Evolutionary conservation across 2,888 invertebrate genomes (phyloP), one percentile per base, ranked within the genome.

Genomic region (Petrophora chlorosata): DNA sequence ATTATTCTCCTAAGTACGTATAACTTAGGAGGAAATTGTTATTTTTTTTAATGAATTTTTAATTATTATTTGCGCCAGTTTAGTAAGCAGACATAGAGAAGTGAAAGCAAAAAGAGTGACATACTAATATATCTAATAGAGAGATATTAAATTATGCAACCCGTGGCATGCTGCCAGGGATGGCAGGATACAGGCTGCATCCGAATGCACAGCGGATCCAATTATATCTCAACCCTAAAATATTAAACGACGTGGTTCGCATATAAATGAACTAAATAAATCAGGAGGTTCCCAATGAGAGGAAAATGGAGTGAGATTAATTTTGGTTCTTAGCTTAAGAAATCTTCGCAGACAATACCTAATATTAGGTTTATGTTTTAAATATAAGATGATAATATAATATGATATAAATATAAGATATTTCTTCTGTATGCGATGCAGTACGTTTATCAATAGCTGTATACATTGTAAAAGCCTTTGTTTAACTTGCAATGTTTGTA

Each of bases 151-250:
- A 80, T 86, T 82, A 83, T 82, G 76, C 75, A 78, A 81, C 71
- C 70, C 70, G 61, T 85, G 86, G 87, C 85, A 67, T 64, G 39
- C 59, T 72, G 88, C 87, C 88, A 86, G 79, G 70, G 39, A 59
- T 72, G 88, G 86, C 88, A 86, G 79, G 70, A 66, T 67, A 72
- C 71, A 76, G 70, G 69, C 76, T 78, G 81, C 79, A 79, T 83
- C 79, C 77, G 69, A 72, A 79, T 82, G 85, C 85, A 85, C 76
- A 75, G 66, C 76, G 76, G 79, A 73, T 85, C 81, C 85, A 88
- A 87, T 88, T 88, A 88, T 79, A 82, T 76, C 76, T 78, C 82
- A 82, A 83, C 84, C 83, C 85, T 85, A 83, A 87, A 88, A 85
- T 85, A 87, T 87, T 79, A 82, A 82, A 69, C 70, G 70, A 71